Base-by-base conservation (phyloP, 2,113 vertebrate species). In the Fregata magnificens region DNA sequence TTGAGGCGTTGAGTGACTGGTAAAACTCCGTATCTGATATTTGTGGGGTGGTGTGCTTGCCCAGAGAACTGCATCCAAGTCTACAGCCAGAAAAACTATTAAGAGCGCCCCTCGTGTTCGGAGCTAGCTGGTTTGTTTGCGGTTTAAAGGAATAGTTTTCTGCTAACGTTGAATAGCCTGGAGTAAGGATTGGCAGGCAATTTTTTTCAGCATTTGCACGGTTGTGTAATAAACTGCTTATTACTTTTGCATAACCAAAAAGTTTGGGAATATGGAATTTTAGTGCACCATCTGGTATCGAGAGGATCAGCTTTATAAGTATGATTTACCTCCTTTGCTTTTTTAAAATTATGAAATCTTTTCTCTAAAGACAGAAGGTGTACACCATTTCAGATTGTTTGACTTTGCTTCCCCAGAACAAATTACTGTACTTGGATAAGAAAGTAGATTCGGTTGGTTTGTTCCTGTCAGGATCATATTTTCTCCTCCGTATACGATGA, bases 401-500 rank as follows among this genome's bases (percentile, higher is more conserved):
- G 63, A 42, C 28, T 88, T 79, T 52, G 18, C 40, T 62, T 66
- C 82, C 38, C 25, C 52, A 18, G 59, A 78, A 78, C 13, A 74
- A 92, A 34, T 56, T 0, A 25, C 53, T 65, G 49, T 7, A 32
- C 61, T n/a, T n/a, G 65, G 20, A 16, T 56, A 16, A 67, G 62
- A 29, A 80, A 40, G n/a, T 31, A 49, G 36, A 52, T 66, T 38
- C 0, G 0, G 38, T 45, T 47, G 32, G 26, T 56, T 90, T 69
- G 36, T 50, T 82, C 36, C 29, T 66, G 34, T 29, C 7, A 12
- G 49, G 42, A 36, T 80, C n/a, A 7, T 20, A 0, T 80, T 85
- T 79, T 82, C 36, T 38, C 12, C 44, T 83, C 42, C 0, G 0
- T n/a, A 5, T 11, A 6, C 0, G 7, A 32, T 38, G 45, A 47